These are phyloP conservation scores for Corythoichthys intestinalis DNA, from an alignment of 2,113 vertebrate genomes.

Conservation along the genomic window DNA sequence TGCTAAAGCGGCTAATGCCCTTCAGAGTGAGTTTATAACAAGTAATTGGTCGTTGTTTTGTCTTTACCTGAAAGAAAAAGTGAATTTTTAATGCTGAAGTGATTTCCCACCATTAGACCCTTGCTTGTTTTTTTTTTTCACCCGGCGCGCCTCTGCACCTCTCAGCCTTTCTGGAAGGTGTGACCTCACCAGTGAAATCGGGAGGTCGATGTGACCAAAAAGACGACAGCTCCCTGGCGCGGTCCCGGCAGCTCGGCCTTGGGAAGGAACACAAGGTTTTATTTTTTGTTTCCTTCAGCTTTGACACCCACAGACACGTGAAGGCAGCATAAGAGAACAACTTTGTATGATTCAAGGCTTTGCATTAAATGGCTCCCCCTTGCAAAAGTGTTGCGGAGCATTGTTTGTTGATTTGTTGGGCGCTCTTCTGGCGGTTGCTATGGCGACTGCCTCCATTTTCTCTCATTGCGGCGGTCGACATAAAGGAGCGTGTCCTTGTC, in stretches of 20 bases:
- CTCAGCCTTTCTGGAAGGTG: conserved; percentile 57
- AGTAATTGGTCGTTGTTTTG: background rate
- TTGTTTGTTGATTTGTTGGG: conserved; percentile 73
- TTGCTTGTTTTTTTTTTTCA: conserved; percentile 10
- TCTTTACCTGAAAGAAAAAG: background rate
- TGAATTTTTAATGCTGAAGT: conserved; percentile 3
- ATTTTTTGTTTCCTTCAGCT: conserved; percentile 26
- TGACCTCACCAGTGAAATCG: conserved; percentile 57
- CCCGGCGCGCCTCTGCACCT: conserved; percentile 26
- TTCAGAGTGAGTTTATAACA: background rate
- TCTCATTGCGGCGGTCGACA: conserved; percentile 67
- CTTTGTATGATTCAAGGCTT: conserved; percentile 68
- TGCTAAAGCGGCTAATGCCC: too few relatives aligned
- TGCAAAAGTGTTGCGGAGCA: conserved; percentile 63
- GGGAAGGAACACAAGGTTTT: conserved; percentile 58
- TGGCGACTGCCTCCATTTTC: conserved; percentile 72
- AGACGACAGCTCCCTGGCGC: conserved; percentile 64
- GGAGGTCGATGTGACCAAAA: conserved; percentile 66
- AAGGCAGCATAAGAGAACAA: conserved; percentile 62
- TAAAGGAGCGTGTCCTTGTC: conserved; percentile 74
- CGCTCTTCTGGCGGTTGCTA: conserved; percentile 68
- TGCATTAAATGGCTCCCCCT: conserved; percentile 57
- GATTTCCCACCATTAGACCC: background rate
- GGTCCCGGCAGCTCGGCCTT: conserved; percentile 53
- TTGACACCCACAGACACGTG: conserved; percentile 52